Evolutionary conservation across 2,888 invertebrate genomes (phyloP), one percentile per base, ranked within the genome.

Genomic region (Melangyna quadrimaculata): DNA sequence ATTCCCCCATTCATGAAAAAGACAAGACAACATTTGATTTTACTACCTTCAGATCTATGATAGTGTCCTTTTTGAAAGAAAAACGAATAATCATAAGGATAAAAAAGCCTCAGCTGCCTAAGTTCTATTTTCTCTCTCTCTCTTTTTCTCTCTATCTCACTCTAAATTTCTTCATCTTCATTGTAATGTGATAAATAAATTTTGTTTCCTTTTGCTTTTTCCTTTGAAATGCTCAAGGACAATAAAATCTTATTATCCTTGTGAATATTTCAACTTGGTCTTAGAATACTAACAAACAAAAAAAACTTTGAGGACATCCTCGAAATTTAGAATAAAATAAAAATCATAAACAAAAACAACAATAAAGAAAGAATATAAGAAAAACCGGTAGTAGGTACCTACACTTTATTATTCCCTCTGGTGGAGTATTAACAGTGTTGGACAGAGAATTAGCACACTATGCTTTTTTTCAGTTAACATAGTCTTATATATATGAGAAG

Each of bases 141-240:
- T 14, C 12, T 48, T 8, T 22, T 19, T 19, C 10, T 19, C 2
- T 22, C 48, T 24, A 14, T 51, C 14, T 24, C 24, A 2, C 8
- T 17, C 17, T 4, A n/a, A n/a, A 10, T 45, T 2, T 37, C n/a
- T 27, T 5, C 0, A 3, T 19, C 29, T 70, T 40, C 79, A 67
- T 75, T 83, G 65, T 75, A 79, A 83, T 75, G 83, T 65, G 57
- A 79, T 83, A 83, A 79, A 83, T 83, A 79, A 74, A 75, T 74
- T 74, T 74, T 51, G 65, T 70, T 73, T 65, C 61, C 45, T 48
- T 81, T 61, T 57, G 43, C 29, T 81, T 59, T 81, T 69, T 57
- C 9, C 32, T 59, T 61, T 74, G 73, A 83, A 82, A 73, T 82
- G 72, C 73, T 78, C 55, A 73, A 70, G 53, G 51, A 74, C 69